phyloP scores from a whole-genome alignment of 1,140 invertebrate species.

The Andricus grossulariae region DNA sequence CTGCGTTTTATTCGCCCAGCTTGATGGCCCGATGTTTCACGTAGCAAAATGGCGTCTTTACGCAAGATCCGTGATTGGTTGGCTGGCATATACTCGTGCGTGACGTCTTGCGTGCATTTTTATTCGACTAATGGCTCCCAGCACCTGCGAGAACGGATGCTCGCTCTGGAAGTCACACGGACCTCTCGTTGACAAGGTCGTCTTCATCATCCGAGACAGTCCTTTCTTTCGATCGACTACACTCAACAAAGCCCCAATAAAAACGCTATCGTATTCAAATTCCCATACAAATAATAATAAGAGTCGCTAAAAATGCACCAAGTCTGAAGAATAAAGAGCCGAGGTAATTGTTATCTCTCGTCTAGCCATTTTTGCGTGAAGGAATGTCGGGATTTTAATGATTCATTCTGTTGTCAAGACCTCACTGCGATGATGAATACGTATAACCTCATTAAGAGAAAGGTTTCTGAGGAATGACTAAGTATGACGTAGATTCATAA shows the following conservation, averaged over 20 bases:
- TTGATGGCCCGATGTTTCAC: constrained; percentile 36
- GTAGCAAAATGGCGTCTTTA: constrained; percentile 52
- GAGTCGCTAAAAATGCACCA: neutral
- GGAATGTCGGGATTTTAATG: constrained; percentile 7
- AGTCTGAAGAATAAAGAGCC: neutral
- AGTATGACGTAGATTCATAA: constrained; percentile 10
- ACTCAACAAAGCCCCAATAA: constrained; percentile 12
- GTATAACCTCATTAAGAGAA: neutral
- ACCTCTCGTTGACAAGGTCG: constrained; percentile 42
- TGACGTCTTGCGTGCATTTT: constrained; percentile 48
- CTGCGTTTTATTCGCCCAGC: constrained; percentile 36
- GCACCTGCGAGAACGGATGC: constrained; percentile 57
- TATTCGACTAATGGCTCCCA: constrained; percentile 51
- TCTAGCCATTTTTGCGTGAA: neutral
- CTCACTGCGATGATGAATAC: constrained; percentile 14
- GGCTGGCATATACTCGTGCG: constrained; percentile 48
- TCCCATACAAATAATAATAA: constrained; percentile 11
- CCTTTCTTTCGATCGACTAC: constrained; percentile 9
- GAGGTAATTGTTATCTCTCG: constrained; percentile 11
- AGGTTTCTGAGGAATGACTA: neutral
- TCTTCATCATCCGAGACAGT: constrained; percentile 4
- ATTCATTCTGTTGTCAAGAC: constrained; percentile 19
- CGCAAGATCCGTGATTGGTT: constrained; percentile 52
- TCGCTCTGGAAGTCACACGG: constrained; percentile 46
- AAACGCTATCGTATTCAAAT: constrained; percentile 19